Conservation (phyloP, 1,140 invertebrate species). For the Caligus rogercresseyi region DNA sequence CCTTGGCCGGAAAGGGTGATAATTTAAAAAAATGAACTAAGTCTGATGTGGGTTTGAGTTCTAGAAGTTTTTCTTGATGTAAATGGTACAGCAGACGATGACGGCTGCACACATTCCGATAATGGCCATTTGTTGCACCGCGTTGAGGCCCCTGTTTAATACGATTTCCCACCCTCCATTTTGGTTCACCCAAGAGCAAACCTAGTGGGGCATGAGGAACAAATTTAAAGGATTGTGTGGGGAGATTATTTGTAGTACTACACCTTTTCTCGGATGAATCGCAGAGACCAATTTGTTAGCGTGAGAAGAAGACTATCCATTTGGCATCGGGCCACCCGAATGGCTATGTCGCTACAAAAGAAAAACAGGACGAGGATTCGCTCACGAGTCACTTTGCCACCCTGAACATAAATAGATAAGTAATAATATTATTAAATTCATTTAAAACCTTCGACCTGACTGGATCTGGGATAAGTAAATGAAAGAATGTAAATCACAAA, state of each 20-base stretch:
- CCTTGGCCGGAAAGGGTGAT: too few species aligned
- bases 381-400: slow-evolving; percentile 27
- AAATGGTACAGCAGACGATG: background rate
- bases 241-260: background rate
- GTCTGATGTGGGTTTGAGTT: too few species aligned
- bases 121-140: slow-evolving; percentile 9
- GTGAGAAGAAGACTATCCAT: slow-evolving; percentile 23
- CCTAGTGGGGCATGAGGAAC: background rate
- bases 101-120: slow-evolving; percentile 15
- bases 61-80: slow-evolving; percentile 5
- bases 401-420: slow-evolving; percentile 23
- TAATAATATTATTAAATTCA: too few species aligned
- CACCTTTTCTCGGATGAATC: slow-evolving; percentile 26
- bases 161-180: slow-evolving; percentile 8
- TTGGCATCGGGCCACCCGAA: slow-evolving; percentile 24
- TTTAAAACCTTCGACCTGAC: too few species aligned
- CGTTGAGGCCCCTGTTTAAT: background rate
- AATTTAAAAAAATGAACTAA: too few species aligned
- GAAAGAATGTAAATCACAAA: too few species aligned
- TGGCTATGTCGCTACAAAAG: slow-evolving; percentile 32
- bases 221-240: background rate
- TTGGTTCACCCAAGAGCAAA: slow-evolving; percentile 1
- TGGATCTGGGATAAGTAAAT: too few species aligned
- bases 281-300: slow-evolving; percentile 28
- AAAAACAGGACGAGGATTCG: slow-evolving; percentile 31